Conservation (phyloP, 1,140 invertebrate species). For the Centruroides vittatus region DNA sequence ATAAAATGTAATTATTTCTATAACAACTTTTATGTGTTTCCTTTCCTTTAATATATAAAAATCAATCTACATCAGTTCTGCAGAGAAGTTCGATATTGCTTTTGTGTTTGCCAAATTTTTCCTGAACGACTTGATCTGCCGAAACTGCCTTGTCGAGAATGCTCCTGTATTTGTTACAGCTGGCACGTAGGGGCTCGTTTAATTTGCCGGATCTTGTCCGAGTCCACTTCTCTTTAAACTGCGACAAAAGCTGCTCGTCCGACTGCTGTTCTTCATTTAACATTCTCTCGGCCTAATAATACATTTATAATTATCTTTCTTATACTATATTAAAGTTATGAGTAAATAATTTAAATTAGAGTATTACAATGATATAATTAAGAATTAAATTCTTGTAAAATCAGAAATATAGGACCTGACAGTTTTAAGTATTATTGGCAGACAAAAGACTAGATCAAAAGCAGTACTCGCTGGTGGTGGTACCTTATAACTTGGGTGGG, state of each 20-base stretch:
- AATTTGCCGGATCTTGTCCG: slow-evolving; percentile 74
- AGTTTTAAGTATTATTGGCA: no score
- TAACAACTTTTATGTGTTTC: no score
- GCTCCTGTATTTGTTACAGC: slow-evolving; percentile 71
- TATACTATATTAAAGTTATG: background rate
- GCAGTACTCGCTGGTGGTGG: no score
- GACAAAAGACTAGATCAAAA: no score
- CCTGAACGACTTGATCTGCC: slow-evolving; percentile 60
- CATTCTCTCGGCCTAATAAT: slow-evolving; percentile 55
- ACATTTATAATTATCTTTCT: background rate
- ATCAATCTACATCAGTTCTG: slow-evolving; percentile 38
- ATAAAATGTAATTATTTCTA: no score
- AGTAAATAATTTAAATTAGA: no score
- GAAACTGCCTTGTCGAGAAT: slow-evolving; percentile 82
- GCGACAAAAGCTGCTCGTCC: slow-evolving; percentile 68
- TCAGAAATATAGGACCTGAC: no score
- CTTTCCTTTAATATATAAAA: background rate
- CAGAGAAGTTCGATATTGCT: slow-evolving; percentile 70
- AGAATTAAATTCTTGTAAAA: no score
- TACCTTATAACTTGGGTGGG: no score
- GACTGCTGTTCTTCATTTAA: slow-evolving; percentile 81
- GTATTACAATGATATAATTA: no score
- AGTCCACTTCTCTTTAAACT: slow-evolving; percentile 81
- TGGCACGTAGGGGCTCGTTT: slow-evolving; percentile 71
- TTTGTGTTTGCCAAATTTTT: slow-evolving; percentile 68